These are phyloP conservation scores for Aphelinus atriplicis DNA, from an alignment of 1,140 invertebrate species.

Conservation along the genomic window DNA sequence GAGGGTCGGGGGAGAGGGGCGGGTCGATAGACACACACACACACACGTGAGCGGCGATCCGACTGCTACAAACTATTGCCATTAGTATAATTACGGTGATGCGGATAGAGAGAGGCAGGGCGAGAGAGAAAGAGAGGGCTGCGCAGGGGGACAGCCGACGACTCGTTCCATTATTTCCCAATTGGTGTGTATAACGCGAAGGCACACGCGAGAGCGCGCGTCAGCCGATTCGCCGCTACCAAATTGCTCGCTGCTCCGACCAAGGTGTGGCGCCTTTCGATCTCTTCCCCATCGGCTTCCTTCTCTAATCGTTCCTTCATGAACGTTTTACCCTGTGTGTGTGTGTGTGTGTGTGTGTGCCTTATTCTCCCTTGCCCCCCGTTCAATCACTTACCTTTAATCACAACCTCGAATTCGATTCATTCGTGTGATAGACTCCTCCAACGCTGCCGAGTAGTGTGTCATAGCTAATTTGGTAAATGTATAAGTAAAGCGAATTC, in stretches of 20 bases:
- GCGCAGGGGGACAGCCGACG: slow-evolving; percentile 6
- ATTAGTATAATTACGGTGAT: slow-evolving; percentile 50
- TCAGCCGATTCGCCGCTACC: slow-evolving; percentile 24
- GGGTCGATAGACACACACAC: too few relatives aligned
- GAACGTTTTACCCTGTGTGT: background rate
- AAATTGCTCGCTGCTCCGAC: slow-evolving; percentile 8
- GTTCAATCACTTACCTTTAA: too few relatives aligned
- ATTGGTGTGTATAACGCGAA: slow-evolving; percentile 30
- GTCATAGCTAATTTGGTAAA: too few relatives aligned
- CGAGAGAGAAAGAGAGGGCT: background rate
- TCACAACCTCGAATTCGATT: too few relatives aligned
- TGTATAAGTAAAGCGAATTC: too few relatives aligned
- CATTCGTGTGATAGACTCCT: too few relatives aligned
- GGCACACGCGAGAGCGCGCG: slow-evolving; percentile 26
- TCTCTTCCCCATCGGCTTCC: slow-evolving; percentile 13
- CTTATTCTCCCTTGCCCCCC: too few relatives aligned
- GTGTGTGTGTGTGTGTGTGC: too few relatives aligned
- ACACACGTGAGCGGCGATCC: background rate
- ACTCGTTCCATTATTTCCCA: slow-evolving; percentile 43
- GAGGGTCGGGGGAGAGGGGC: too few relatives aligned
- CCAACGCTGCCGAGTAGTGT: too few relatives aligned
- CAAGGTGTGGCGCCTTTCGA: slow-evolving; percentile 14
- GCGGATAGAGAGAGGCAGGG: background rate
- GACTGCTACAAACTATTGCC: slow-evolving; percentile 43
- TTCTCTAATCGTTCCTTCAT: slow-evolving; percentile 36